These are phyloP conservation scores for Drosophila ficusphila DNA, from an alignment of 1,140 invertebrate species.

Conservation along the genomic window DNA sequence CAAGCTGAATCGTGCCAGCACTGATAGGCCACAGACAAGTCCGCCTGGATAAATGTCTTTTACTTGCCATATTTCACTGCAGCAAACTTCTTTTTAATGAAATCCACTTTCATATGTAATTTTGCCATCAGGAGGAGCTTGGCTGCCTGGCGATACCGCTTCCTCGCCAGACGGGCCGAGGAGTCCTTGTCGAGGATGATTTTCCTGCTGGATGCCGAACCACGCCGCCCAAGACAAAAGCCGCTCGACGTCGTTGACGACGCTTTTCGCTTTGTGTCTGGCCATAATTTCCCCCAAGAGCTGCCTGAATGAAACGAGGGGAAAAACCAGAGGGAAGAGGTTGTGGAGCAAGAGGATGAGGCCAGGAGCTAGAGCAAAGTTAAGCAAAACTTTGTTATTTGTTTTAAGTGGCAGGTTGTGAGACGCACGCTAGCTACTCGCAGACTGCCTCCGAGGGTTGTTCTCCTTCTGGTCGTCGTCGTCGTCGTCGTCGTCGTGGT, in stretches of 20 bases:
- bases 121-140: conserved; percentile 49
- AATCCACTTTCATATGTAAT: conserved; percentile 81
- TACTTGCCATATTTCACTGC: conserved; percentile 58
- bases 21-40: conserved; percentile 27
- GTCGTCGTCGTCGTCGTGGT: conserved; percentile 40
- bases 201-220: conserved; percentile 56
- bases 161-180: conserved; percentile 30
- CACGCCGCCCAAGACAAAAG: conserved; percentile 68
- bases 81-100: conserved; percentile 71
- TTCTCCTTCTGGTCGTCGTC: conserved; percentile 21
- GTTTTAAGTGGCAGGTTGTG: conserved; percentile 82
- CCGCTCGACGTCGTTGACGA: conserved; percentile 56
- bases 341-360: conserved; percentile 4
- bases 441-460: conserved; percentile 39
- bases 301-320: conserved; percentile 32
- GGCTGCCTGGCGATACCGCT: conserved; percentile 15
- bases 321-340: neutral
- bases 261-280: conserved; percentile 75
- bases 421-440: conserved; percentile 62
- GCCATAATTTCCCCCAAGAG: conserved; percentile 75
- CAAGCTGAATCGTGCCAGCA: conserved; percentile 11
- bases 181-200: conserved; percentile 47
- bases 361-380: conserved; percentile 64
- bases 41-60: conserved; percentile 40
- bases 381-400: conserved; percentile 83